Percentiles rank a stretch among this genome's conserved stretches.
Conservation (phyloP, 2,797 vertebrate species). For the Limosa lapponica region DNA sequence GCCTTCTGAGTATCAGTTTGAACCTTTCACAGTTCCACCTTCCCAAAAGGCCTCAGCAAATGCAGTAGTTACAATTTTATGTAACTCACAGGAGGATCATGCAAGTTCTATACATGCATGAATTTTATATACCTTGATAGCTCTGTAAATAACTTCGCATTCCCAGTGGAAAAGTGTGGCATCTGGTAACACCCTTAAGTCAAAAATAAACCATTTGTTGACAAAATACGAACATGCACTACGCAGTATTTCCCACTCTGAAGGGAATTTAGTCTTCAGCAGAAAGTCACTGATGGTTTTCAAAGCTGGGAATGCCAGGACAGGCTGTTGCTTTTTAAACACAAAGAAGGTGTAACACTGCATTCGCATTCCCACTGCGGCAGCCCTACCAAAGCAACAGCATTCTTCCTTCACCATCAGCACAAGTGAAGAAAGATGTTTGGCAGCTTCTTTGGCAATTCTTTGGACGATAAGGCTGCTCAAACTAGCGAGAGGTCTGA, state of each 20-base stretch:
- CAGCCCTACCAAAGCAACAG: background rate
- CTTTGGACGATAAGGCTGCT: background rate
- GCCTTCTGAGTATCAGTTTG: background rate
- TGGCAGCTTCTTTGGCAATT: background rate
- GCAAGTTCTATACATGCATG: background rate
- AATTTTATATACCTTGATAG: background rate
- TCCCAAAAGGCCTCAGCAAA: background rate
- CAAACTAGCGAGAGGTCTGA: background rate
- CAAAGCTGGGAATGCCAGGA: background rate
- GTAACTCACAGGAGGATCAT: background rate
- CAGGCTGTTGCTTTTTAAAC: background rate
- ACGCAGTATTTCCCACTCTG: background rate
- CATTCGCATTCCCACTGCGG: background rate
- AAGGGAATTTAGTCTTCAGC: background rate
- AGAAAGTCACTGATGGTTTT: background rate
- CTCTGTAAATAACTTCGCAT: background rate
- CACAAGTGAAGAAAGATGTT: background rate
- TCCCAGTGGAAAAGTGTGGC: background rate
- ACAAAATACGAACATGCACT: background rate
- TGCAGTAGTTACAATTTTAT: background rate
- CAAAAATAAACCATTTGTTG: constrained; percentile 16
- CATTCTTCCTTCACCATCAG: background rate
- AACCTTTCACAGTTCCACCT: background rate
- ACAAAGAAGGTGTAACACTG: background rate
- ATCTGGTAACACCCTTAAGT: background rate